These are phyloP conservation scores for Boleophthalmus pectinirostris DNA, from an alignment of 2,113 vertebrate species.

Conservation along the genomic window DNA sequence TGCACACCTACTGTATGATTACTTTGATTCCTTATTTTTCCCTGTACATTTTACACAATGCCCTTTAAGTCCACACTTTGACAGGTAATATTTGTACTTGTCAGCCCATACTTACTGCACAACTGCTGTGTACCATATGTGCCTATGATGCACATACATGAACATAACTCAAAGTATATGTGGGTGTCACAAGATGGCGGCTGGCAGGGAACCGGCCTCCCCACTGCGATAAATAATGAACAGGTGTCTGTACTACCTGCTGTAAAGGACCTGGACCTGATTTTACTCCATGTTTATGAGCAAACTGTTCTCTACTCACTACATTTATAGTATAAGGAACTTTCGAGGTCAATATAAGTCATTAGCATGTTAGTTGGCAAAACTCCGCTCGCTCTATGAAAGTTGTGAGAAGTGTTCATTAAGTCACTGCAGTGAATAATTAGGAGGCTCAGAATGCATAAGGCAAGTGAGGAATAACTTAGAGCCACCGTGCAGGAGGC, in stretches of 20 bases:
- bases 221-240: constrained; percentile 68
- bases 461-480: no score
- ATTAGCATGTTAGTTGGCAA: no score
- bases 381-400: no score
- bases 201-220: constrained; percentile 34
- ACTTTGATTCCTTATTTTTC: background rate
- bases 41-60: background rate
- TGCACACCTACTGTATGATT: background rate
- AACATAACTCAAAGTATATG: constrained; percentile 32
- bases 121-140: background rate
- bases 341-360: no score
- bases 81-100: background rate
- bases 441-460: no score
- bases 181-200: constrained; percentile 49
- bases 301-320: no score
- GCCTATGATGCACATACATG: constrained; percentile 7
- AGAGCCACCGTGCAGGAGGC: no score
- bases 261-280: constrained; percentile 2
- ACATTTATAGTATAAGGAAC: no score
- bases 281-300: no score
- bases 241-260: constrained; percentile 59
- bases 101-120: background rate
- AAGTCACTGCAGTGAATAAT: no score
- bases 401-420: no score
- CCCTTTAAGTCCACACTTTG: background rate